A percentile compares a stretch with the other conserved stretches of the same genome.
phyloP scores from a whole-genome alignment of 2,888 invertebrate species.

The Netelia fuscicornis region DNA sequence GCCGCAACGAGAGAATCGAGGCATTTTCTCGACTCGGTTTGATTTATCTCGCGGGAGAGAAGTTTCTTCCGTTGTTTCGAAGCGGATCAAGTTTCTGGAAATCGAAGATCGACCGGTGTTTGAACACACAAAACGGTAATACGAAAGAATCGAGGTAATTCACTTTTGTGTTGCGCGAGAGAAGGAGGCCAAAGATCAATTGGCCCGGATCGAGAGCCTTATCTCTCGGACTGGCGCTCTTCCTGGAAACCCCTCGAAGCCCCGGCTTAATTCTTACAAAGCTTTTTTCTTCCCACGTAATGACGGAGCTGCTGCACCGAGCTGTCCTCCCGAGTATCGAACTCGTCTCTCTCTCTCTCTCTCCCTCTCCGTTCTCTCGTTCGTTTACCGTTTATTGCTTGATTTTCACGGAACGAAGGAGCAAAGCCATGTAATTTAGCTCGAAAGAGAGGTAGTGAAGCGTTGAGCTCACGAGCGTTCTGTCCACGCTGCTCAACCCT shows the following conservation, averaged over 20 bases:
- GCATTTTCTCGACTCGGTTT: constrained; percentile 33
- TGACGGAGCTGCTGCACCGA: constrained; percentile 29
- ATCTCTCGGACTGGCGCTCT: constrained; percentile 35
- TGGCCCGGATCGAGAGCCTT: constrained; percentile 34
- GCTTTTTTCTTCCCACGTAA: constrained; percentile 59
- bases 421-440: constrained; percentile 69
- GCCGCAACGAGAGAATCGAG: constrained; percentile 36
- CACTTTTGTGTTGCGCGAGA: neutral
- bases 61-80: neutral
- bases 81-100: neutral
- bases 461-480: constrained; percentile 35
- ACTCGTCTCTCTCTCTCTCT: constrained; percentile 31
- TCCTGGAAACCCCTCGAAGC: constrained; percentile 43
- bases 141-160: constrained; percentile 25
- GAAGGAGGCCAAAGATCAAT: constrained; percentile 52
- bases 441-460: constrained; percentile 40
- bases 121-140: neutral
- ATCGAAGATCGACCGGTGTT: neutral
- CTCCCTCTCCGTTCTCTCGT: constrained; percentile 11
- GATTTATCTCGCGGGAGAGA: neutral
- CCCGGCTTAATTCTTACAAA: constrained; percentile 38
- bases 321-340: constrained; percentile 7
- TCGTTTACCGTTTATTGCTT: constrained; percentile 66
- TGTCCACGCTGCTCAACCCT: constrained; percentile 33
- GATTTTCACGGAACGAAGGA: constrained; percentile 70